Percentiles rank a stretch among this genome's conserved stretches.
Evolutionary conservation across 2,888 invertebrate genomes (phyloP).

Genomic region (Elmis aenea): DNA sequence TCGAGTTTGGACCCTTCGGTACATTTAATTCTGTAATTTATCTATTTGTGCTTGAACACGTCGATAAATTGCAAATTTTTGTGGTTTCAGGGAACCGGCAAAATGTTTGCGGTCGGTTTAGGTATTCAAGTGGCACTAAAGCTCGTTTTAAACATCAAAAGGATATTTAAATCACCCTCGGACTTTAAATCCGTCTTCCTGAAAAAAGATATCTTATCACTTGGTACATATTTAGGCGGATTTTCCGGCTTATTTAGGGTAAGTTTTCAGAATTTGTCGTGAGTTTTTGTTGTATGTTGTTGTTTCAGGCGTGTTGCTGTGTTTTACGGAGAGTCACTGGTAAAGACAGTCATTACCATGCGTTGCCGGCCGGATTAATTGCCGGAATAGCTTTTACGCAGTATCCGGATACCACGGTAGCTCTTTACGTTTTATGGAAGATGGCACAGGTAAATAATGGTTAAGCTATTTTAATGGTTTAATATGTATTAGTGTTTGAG

Average conservation of each 20-base stretch:
- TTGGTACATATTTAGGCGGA: conserved; percentile 65
- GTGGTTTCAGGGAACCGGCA: conserved; percentile 50
- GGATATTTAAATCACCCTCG: conserved; percentile 51
- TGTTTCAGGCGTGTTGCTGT: conserved; percentile 60
- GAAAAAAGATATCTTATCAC: conserved; percentile 52
- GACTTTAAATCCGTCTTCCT: conserved; percentile 51
- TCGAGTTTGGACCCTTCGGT: no score
- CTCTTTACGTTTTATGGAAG: conserved; percentile 82
- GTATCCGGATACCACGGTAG: conserved; percentile 72
- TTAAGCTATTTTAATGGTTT: no score
- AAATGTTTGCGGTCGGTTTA: conserved; percentile 59
- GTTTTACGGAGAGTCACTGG: conserved; percentile 56
- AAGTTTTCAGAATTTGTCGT: conserved; percentile 26
- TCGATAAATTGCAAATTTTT: conserved; percentile 4
- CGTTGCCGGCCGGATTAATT: conserved; percentile 65
- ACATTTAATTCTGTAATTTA: no score
- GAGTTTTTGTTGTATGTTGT: not conserved
- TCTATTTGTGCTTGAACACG: no score
- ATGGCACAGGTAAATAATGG: conserved; percentile 68
- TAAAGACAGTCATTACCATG: conserved; percentile 58
- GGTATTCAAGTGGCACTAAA: conserved; percentile 57
- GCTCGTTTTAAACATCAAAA: conserved; percentile 53
- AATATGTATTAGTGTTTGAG: no score
- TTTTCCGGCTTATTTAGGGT: conserved; percentile 67
- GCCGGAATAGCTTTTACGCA: conserved; percentile 67